Percentiles rank a stretch among this genome's conserved stretches.
phyloP scores from a whole-genome alignment of 2,113 vertebrate genomes.

The Gadus macrocephalus region DNA sequence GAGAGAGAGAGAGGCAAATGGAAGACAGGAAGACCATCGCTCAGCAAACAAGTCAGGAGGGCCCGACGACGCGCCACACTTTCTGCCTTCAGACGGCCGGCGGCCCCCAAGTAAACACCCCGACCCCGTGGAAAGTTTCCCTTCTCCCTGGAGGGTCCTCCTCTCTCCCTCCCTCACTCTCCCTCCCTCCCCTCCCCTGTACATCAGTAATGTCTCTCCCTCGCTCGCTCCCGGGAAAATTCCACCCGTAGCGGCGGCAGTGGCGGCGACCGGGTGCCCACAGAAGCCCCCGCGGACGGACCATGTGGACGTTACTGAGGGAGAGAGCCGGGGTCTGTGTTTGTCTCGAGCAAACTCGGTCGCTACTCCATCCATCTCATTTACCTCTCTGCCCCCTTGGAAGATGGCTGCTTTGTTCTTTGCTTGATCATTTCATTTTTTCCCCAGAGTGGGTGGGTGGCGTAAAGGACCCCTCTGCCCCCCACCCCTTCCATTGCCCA shows the following conservation, averaged over 20 bases:
- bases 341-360: constrained; percentile 68
- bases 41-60: constrained; percentile 40
- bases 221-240: constrained; percentile 66
- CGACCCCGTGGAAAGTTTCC: constrained; percentile 67
- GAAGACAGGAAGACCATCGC: constrained; percentile 12
- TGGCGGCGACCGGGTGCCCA: constrained; percentile 22
- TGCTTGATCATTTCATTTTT: constrained; percentile 1
- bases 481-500: no score
- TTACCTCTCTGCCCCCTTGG: constrained; percentile 41
- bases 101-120: constrained; percentile 63
- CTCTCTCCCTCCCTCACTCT: constrained; percentile 47
- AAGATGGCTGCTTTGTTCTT: constrained; percentile 27
- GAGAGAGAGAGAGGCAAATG: neutral
- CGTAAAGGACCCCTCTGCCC: no score
- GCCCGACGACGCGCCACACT: constrained; percentile 42
- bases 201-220: constrained; percentile 22
- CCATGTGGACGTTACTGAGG: constrained; percentile 56
- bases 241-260: constrained; percentile 45
- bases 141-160: constrained; percentile 65
- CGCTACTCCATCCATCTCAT: constrained; percentile 65
- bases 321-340: constrained; percentile 61
- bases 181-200: constrained; percentile 47
- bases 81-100: constrained; percentile 45
- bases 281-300: constrained; percentile 55
- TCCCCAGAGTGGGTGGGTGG: neutral